Conservation (phyloP, 2,888 invertebrate genomes). For the Argynnis bischoffii region DNA sequence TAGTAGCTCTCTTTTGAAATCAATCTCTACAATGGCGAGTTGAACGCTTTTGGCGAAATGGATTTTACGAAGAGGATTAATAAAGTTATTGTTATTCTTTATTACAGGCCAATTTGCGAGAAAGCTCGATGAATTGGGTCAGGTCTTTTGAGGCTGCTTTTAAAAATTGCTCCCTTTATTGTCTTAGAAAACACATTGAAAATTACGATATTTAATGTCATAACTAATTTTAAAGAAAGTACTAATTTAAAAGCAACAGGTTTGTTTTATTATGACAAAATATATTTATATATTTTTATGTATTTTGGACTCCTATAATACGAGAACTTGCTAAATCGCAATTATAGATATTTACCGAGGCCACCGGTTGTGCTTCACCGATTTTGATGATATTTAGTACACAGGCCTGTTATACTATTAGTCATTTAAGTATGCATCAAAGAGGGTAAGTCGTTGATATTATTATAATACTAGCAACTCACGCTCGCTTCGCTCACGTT, state of each 20-base stretch:
- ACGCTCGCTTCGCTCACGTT: too few species aligned
- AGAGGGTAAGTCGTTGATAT: too few species aligned
- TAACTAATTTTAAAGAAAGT: not conserved
- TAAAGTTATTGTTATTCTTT: constrained; percentile 38
- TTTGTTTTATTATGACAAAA: not conserved
- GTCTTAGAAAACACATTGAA: constrained; percentile 15
- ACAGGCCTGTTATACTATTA: too few species aligned
- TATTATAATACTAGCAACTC: too few species aligned
- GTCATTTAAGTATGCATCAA: too few species aligned
- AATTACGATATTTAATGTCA: not conserved
- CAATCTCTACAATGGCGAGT: constrained; percentile 31
- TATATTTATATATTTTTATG: too few species aligned
- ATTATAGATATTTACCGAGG: not conserved
- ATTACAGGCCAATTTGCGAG: constrained; percentile 39
- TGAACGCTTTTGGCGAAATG: constrained; percentile 24
- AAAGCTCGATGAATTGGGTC: constrained; percentile 36
- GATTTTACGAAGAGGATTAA: constrained; percentile 35
- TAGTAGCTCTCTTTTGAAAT: constrained; percentile 20
- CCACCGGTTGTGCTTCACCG: not conserved
- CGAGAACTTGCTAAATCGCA: too few species aligned
- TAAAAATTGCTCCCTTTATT: constrained; percentile 25
- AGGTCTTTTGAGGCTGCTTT: constrained; percentile 30
- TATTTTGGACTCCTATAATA: too few species aligned
- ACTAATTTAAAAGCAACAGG: not conserved
- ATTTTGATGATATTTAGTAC: too few species aligned